Evolutionary conservation across 2,888 invertebrate genomes (phyloP).

Genomic region (Drosophila conformis): DNA sequence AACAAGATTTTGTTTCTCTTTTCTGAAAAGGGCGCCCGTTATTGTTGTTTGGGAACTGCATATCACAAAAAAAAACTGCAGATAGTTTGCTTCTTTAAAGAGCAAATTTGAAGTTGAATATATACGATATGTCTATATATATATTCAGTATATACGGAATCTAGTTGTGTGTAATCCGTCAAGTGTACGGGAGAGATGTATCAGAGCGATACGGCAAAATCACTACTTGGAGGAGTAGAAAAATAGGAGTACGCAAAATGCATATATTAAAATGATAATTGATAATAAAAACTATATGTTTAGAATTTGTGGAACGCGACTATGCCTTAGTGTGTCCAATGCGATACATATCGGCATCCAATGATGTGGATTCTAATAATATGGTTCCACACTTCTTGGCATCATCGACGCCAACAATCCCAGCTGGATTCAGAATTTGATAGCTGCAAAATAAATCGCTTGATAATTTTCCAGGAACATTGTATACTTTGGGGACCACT

Average conservation of each 20-base stretch:
- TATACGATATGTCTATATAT: conserved; percentile 14
- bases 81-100: conserved; percentile 3
- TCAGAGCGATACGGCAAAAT: conserved; percentile 36
- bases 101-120: conserved; percentile 42
- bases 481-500: conserved; percentile 52
- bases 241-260: conserved; percentile 61
- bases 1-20: conserved; percentile 61
- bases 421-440: conserved; percentile 98
- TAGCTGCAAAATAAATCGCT: conserved; percentile 89
- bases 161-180: conserved; percentile 68
- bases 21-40: conserved; percentile 66
- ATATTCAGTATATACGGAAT: conserved; percentile 60
- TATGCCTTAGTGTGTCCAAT: conserved; percentile 98
- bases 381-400: conserved; percentile 88
- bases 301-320: conserved; percentile 76
- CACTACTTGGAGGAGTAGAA: conserved; percentile 60
- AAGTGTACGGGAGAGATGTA: conserved; percentile 56
- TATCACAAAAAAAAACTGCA: not conserved
- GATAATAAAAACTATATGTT: conserved; percentile 13
- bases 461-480: conserved; percentile 26
- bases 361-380: conserved; percentile 89
- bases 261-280: conserved; percentile 38
- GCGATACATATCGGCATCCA: conserved; percentile 97
- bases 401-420: conserved; percentile 90
- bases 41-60: conserved; percentile 31